Base-by-base conservation (phyloP, 2,113 vertebrate genomes). In the Odobenus rosmarus region DNA sequence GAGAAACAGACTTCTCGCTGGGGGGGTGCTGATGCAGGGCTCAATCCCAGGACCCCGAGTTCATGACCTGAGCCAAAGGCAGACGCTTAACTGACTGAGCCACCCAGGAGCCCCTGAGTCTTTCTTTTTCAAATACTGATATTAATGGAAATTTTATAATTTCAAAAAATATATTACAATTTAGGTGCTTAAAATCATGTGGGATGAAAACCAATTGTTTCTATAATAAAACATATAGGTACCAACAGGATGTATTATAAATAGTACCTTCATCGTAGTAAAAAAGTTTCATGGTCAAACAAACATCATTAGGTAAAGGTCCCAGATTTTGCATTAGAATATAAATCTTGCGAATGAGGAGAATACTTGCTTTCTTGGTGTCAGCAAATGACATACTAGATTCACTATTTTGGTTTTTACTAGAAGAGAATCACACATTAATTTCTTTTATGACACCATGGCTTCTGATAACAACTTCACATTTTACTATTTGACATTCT, bases 301-400 rank as follows among this genome's bases (percentile, higher is more conserved):
- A 99, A 92, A 99, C 98, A 0, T 99, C 99, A 90, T 98, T 99
- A 31, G 99, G 99, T 72, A 99, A 98, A 0, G 99, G 99, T 51
- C 99, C 99, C 79, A 99, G 99, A 97, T 99, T 99, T 97, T 99
- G 99, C 99, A 99, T 99, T 83, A 99, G 99, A 0, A 99, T 87
- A 97, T 99, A 99, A 64, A 99, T 99, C 98, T 99, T 99, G 96
- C 99, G 99, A 96, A 99, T 99, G 90, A 99, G 99, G 88, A 99
- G 98, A 98, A 99, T 98, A 93, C 99, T 99, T n/a, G 99, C 99
- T 98, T 98, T 99, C 99, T 98, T 99, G 3, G 99, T 99, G 98
- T 99, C 99, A 31, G 98, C 98, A 74, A 98, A 99, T 12, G 94
- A 96, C 98, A 99, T 86, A 0, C 79, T 98, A 28, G 98, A 98